Conservation (phyloP, 2,797 vertebrate genomes). For the Clarias laeviceps region DNA sequence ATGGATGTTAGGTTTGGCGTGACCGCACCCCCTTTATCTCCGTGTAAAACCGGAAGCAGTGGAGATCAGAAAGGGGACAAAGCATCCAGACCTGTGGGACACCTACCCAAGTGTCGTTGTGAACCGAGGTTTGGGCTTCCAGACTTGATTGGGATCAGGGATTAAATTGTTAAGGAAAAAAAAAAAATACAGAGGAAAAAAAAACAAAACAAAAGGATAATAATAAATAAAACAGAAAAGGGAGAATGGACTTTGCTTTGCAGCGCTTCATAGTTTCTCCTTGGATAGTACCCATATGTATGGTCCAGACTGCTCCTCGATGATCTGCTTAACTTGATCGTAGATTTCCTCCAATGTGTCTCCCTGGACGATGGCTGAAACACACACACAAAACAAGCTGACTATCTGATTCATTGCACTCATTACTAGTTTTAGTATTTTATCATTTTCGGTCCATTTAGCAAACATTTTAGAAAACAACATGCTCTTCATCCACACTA, state of each 20-base stretch:
- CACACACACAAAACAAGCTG: neutral
- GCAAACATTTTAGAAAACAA: neutral
- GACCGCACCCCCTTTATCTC: slow-evolving; percentile 35
- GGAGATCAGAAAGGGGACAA: slow-evolving; percentile 59
- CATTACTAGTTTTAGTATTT: too few species aligned
- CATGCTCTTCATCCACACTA: neutral
- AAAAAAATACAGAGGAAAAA: slow-evolving; percentile 55
- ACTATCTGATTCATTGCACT: neutral
- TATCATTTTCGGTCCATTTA: neutral
- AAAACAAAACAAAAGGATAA: slow-evolving; percentile 13
- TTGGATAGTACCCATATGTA: slow-evolving; percentile 96
- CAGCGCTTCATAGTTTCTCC: slow-evolving; percentile 89
- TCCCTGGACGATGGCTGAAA: slow-evolving; percentile 91
- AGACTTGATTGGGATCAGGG: slow-evolving; percentile 18
- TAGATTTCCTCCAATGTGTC: slow-evolving; percentile 98
- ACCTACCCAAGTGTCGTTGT: slow-evolving; percentile 32
- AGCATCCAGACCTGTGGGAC: slow-evolving; percentile 35
- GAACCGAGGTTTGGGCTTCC: slow-evolving; percentile 22
- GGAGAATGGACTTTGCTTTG: slow-evolving; percentile 14
- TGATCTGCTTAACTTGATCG: slow-evolving; percentile 94
- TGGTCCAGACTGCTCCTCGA: slow-evolving; percentile 94
- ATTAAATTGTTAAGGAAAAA: slow-evolving; percentile 52
- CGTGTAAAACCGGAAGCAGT: slow-evolving; percentile 65
- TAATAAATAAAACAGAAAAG: slow-evolving; percentile 69
- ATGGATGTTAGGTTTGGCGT: slow-evolving; percentile 77